These are phyloP conservation scores for Odontomachus brunneus DNA, from an alignment of 1,140 invertebrate genomes.

Conservation along the genomic window DNA sequence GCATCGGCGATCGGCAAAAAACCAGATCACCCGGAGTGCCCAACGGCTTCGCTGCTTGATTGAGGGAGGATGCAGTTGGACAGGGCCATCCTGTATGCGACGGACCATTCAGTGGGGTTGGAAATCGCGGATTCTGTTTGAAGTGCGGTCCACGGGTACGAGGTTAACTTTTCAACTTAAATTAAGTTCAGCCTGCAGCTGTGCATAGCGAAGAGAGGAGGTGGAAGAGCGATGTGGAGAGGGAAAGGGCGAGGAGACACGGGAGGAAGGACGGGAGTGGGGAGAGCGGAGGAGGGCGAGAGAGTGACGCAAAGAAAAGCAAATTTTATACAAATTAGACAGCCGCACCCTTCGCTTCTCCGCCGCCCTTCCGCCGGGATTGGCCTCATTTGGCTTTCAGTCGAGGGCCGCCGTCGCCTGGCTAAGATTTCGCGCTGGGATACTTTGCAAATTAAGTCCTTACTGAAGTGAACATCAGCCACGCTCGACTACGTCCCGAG, in stretches of 20 bases:
- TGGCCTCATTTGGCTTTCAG: slow-evolving; percentile 53
- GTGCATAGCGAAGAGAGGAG: slow-evolving; percentile 11
- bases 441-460: slow-evolving; percentile 73
- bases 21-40: too few species aligned
- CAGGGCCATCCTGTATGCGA: slow-evolving; percentile 10
- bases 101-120: slow-evolving; percentile 10
- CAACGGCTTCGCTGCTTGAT: not conserved
- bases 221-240: not conserved
- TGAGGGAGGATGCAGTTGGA: not conserved
- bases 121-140: slow-evolving; percentile 63
- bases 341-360: not conserved
- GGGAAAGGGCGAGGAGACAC: not conserved
- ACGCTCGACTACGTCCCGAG: slow-evolving; percentile 35
- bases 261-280: not conserved
- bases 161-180: slow-evolving; percentile 78
- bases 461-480: slow-evolving; percentile 63
- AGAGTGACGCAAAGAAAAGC: slow-evolving; percentile 51
- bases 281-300: slow-evolving; percentile 6
- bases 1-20: too few species aligned
- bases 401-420: slow-evolving; percentile 34
- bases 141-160: slow-evolving; percentile 55
- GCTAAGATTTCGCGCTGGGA: slow-evolving; percentile 64
- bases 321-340: slow-evolving; percentile 79
- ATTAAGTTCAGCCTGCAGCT: slow-evolving; percentile 72
- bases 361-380: not conserved